Base-by-base conservation (phyloP, 2,113 vertebrate genomes). In the Strix aluco region DNA sequence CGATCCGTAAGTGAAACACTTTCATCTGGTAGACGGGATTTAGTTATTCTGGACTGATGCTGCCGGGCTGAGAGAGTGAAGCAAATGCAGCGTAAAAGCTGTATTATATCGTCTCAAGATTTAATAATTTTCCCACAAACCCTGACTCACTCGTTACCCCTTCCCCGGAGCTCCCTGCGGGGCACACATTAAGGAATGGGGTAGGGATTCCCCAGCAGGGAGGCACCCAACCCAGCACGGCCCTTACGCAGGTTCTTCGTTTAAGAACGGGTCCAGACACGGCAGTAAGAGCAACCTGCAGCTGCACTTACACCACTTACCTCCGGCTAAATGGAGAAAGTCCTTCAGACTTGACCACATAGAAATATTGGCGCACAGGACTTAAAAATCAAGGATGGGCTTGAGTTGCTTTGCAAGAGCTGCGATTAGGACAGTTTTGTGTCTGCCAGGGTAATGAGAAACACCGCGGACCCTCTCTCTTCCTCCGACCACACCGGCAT, bases 11-110 rank as follows among this genome's bases (percentile, higher is more conserved):
- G 96, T 11, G 80, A 80, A 80, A 52, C 74, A 3, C 67, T 21
- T 87, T 93, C 74, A 65, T 40, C 94, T 92, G 86, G 89, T 42
- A 80, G 70, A 80, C 63, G 52, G 74, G 52, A 82, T 81, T 90
- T 79, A 80, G 92, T 80, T 55, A 34, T 15, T 40, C 40, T 26
- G 36, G 40, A 38, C 85, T 38, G 57, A 92, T 20, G 78, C 51
- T 73, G 81, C 90, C 94, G 88, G 94, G 94, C 96, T 80, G 47
- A 29, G 61, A 86, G 78, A 81, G 19, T n/a, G 57, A 40, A 61
- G 27, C 40, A 78, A 52, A 65, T 17, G 51, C 11, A 26, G 81
- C 15, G 20, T 40, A 86, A 85, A 84, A 65, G n/a, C 84, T 8
- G 10, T 15, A 71, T 51, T 20, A 29, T 21, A 4, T 34, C 17